Base-by-base conservation (phyloP, 2,888 invertebrate genomes). In the Corbicula japonica region DNA sequence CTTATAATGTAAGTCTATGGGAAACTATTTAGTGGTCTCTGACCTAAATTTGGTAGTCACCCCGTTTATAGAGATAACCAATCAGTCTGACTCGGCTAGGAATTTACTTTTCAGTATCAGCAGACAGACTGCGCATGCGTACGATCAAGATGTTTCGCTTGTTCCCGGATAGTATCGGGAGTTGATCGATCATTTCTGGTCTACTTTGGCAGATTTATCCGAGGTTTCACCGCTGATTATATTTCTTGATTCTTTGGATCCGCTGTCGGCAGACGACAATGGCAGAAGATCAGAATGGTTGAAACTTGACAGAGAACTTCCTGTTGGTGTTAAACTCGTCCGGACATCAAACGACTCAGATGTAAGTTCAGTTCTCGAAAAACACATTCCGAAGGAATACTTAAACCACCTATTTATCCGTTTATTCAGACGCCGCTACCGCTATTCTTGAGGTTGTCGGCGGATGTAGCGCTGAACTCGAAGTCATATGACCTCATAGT, bases 221-320 rank as follows among this genome's bases (percentile, higher is more conserved):
- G 44, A 77, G 18, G 70, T 76, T 4, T 68, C 72, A 26, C 84
- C 87, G 0, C 58, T 90, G 15, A 71, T 88, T 3, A 46, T 90
- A 18, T 60, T 87, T 32, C 74, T 90, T n/a, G 88, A 89, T 58
- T 84, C 87, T 0, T 61, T 90, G 1, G 87, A 90, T 73, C 88
- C 89, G 66, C 76, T 90, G 26, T 86, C 87, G 0, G 21, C 79
- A 15, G 79, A 60, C 15, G 70, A 84, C 74, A 76, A 75, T 46
- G 88, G 85, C 12, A 84, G 86, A 52, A 87, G 82, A 44, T 60
- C 90, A 12, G 75, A 81, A 74, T 90, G 90, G 90, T 70, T 90
- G 15, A 86, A 86, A 15, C 66, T 74, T 23, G 48, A 72, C 12
- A 63, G 74, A 26, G 34, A 74, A 10, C 54, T 89, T 21, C 88